These are phyloP conservation scores for Cacatua alba DNA, from an alignment of 2,113 vertebrate species.

Conservation along the genomic window DNA sequence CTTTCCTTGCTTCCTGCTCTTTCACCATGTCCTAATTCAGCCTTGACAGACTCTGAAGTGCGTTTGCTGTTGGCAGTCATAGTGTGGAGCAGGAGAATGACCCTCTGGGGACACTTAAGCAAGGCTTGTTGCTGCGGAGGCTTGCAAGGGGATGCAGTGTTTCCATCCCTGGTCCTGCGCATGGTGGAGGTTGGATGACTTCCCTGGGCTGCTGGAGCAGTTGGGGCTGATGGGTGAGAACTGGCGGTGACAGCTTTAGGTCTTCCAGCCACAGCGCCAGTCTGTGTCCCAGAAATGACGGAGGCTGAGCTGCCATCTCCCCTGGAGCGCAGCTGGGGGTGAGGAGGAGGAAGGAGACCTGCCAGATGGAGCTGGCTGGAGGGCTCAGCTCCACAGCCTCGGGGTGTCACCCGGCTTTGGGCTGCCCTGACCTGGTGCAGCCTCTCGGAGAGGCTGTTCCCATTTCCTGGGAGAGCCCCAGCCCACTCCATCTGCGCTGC, in stretches of 20 bases:
- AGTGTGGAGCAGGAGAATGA: neutral
- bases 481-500: neutral
- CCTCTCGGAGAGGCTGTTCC: neutral
- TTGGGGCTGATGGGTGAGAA: neutral
- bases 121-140: neutral
- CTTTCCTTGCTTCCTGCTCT: neutral
- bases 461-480: neutral
- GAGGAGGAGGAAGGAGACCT: neutral
- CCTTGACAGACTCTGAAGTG: neutral
- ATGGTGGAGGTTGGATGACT: neutral
- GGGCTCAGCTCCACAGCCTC: neutral
- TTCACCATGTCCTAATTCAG: neutral
- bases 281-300: neutral
- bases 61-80: neutral
- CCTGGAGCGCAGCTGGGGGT: neutral
- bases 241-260: neutral
- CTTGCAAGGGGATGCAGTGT: fast-evolving
- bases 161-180: neutral
- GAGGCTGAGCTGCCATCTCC: neutral
- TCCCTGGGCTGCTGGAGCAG: neutral
- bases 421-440: neutral
- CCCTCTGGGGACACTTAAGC: neutral
- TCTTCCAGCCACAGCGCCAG: neutral
- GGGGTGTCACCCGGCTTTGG: neutral
- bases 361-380: neutral